Conservation (phyloP, 2,888 invertebrate genomes). For the Platycheirus rosarum region DNA sequence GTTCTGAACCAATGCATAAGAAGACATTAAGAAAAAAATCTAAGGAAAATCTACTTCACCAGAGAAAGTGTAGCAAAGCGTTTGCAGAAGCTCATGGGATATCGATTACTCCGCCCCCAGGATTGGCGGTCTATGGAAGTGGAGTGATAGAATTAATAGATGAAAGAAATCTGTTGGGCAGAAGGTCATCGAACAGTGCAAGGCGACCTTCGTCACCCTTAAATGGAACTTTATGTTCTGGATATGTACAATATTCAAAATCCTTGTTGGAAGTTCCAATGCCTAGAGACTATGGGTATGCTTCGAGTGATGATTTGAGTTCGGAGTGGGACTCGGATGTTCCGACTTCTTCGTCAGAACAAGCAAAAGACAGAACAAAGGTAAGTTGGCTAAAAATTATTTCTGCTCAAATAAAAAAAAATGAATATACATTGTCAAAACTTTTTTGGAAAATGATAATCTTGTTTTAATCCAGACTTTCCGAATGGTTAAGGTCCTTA, state of each 20-base stretch:
- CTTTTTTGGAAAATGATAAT: no score
- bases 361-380: conserved; percentile 75
- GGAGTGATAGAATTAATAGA: conserved; percentile 59
- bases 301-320: conserved; percentile 95
- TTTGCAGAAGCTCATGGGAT: conserved; percentile 82
- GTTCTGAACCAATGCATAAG: conserved; percentile 74
- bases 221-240: conserved; percentile 83
- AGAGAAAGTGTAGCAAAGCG: conserved; percentile 81
- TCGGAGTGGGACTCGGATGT: conserved; percentile 96
- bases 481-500: no score
- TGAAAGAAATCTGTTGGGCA: conserved; percentile 30
- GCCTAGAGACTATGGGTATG: conserved; percentile 92
- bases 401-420: no score
- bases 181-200: conserved; percentile 68
- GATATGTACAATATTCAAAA: conserved; percentile 92
- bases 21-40: conserved; percentile 80
- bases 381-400: conserved; percentile 53
- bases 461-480: no score
- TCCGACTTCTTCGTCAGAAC: conserved; percentile 78
- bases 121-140: conserved; percentile 44
- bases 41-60: conserved; percentile 79
- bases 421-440: no score
- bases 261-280: conserved; percentile 90
- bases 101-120: conserved; percentile 76
- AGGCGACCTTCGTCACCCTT: conserved; percentile 84